Percentiles rank a stretch among this genome's conserved stretches.
These are phyloP conservation scores for Phymanthus crucifer DNA, from an alignment of 92 coral and sea anemone species.

Conservation along the genomic window DNA sequence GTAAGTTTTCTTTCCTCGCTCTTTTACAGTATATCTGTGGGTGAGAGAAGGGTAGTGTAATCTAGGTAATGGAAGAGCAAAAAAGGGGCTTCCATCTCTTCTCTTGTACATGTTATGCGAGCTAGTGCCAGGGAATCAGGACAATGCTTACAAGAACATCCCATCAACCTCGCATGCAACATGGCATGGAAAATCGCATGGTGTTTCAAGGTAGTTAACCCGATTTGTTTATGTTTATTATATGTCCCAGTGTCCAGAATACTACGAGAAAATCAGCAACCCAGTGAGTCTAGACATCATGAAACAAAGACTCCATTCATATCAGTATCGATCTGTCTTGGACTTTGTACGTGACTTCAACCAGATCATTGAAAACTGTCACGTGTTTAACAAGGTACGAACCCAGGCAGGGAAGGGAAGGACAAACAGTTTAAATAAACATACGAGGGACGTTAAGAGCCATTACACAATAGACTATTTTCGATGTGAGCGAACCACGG, in stretches of 20 bases:
- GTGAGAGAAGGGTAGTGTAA: too few species aligned
- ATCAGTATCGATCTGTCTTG: constrained; percentile 71
- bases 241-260: constrained; percentile 87
- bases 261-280: constrained; percentile 66
- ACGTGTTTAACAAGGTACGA: constrained; percentile 65
- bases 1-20: constrained; percentile 42
- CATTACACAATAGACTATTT: too few species aligned
- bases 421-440: too few species aligned
- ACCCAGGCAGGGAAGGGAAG: background rate
- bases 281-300: constrained; percentile 77
- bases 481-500: too few species aligned
- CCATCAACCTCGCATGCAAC: too few species aligned
- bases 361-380: constrained; percentile 78
- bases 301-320: constrained; percentile 70
- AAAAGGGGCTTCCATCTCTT: background rate
- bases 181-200: too few species aligned
- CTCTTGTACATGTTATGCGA: background rate
- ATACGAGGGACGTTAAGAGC: too few species aligned
- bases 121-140: too few species aligned
- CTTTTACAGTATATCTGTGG: too few species aligned
- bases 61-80: background rate
- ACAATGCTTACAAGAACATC: too few species aligned
- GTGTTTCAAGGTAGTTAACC: too few species aligned
- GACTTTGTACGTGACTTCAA: constrained; percentile 86
- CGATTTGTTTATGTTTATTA: too few species aligned